These are phyloP conservation scores for Paraescarpia echinospica DNA, from an alignment of 1,140 invertebrate species.

Conservation along the genomic window DNA sequence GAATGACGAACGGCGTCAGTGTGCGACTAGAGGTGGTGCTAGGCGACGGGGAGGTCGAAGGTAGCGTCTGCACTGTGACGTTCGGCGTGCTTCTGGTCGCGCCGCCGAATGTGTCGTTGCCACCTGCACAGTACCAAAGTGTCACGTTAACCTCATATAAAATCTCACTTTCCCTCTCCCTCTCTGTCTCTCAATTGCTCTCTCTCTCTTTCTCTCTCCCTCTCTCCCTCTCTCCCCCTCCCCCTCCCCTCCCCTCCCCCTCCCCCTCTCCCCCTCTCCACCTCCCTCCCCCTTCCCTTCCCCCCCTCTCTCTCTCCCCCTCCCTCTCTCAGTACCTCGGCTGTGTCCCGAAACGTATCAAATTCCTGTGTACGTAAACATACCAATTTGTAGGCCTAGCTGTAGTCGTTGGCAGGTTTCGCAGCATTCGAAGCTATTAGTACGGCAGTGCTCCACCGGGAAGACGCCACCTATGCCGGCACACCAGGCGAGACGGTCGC, in stretches of 20 bases:
- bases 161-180: too few relatives aligned
- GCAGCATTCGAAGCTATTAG: not conserved
- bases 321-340: too few relatives aligned
- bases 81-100: not conserved
- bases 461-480: not conserved
- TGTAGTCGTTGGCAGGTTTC: not conserved
- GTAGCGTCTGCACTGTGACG: not conserved
- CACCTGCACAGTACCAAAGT: not conserved
- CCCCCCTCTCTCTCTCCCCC: too few relatives aligned
- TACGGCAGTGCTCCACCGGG: not conserved
- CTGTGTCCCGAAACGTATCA: too few relatives aligned
- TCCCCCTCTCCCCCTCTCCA: too few relatives aligned
- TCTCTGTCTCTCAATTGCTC: too few relatives aligned
- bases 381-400: not conserved
- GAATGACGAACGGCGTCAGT: not conserved
- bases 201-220: too few relatives aligned
- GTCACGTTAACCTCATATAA: too few relatives aligned
- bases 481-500: slow-evolving; percentile 5
- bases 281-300: too few relatives aligned
- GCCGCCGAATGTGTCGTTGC: not conserved
- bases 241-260: too few relatives aligned
- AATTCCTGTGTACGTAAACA: not conserved
- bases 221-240: too few relatives aligned
- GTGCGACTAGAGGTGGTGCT: not conserved
- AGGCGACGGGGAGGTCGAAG: not conserved